Base-by-base conservation (phyloP, 92 coral and sea anemone genomes). In the Metridium senile region DNA sequence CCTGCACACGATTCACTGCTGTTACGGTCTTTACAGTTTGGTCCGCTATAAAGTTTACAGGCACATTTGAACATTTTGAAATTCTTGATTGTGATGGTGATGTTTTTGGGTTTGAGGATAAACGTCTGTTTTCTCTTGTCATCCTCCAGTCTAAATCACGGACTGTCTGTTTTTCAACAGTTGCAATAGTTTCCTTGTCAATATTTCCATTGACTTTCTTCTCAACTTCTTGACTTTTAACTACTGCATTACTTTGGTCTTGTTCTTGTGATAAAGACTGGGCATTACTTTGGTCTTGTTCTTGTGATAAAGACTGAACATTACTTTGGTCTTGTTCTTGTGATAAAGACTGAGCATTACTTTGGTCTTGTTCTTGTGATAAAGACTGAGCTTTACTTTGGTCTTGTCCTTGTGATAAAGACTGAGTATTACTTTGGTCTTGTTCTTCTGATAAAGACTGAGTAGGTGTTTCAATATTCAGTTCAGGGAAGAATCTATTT, bases 11-110 rank as follows among this genome's bases (percentile, higher is more conserved):
- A 45, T 62, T 67, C 21, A 67, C 89, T 21, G 79, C 58, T 1
- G 71, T 63, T n/a, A 83, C 26, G 58, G 58, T 81, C 27, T 46
- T 71, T 11, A 87, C 85, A 7, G 85, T 71, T 33, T 88, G 88
- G 62, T 82, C 91, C 16, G 83, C 86, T 47, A 86, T 87, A 80
- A 82, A 86, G 76, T 85, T 90, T 0, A 86, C 94, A 53, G 83
- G 83, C 65, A 77, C 22, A 66, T 4, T 34, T 57, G 66, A 2
- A 21, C n/a, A n/a, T 7, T 3, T 58, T 71, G 52, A 8, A 19
- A 16, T 54, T 19, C 31, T 17, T 7, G 39, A 21, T 21, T 28
- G 29, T 28, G 69, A 29, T 30, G 39, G 33, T 8, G 65, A 20
- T 19, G 11, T 52, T 43, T 51, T 7, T 23, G 47, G 17, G 11